These are phyloP conservation scores for Acipenser oxyrinchus DNA, from an alignment of 2,797 vertebrate species.

Conservation along the genomic window DNA sequence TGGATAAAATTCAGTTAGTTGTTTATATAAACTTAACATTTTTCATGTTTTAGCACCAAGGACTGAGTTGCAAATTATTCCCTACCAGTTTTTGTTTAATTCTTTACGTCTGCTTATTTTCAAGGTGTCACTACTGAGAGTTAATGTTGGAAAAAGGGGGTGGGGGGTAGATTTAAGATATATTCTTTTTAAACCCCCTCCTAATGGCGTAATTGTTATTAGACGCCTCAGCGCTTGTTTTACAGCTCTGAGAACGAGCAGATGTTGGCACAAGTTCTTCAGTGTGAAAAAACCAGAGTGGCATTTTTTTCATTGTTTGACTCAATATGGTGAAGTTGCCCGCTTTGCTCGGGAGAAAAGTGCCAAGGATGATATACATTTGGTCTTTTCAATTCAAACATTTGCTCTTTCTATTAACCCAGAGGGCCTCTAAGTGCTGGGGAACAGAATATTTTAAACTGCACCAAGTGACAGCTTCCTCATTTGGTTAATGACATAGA, in stretches of 20 bases:
- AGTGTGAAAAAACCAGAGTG: constrained; percentile 56
- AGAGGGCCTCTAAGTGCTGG: constrained; percentile 43
- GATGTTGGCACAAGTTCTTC: constrained; percentile 80
- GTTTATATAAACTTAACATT: constrained; percentile 95
- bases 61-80: constrained; percentile 77
- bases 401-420: constrained; percentile 46
- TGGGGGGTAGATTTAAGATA: constrained; percentile 43
- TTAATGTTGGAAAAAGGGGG: constrained; percentile 62
- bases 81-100: constrained; percentile 94
- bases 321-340: constrained; percentile 96
- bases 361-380: constrained; percentile 66
- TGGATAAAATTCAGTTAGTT: constrained; percentile 85
- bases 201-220: constrained; percentile 69
- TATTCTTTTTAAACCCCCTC: constrained; percentile 53
- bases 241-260: constrained; percentile 93
- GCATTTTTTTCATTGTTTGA: constrained; percentile 88
- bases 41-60: constrained; percentile 97
- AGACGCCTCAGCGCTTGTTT: constrained; percentile 73
- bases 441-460: constrained; percentile 50
- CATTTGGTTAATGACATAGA: constrained; percentile 5
- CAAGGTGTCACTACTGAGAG: constrained; percentile 80
- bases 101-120: constrained; percentile 97
- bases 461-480: constrained; percentile 42
- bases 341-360: constrained; percentile 64
- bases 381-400: constrained; percentile 71